phyloP scores from a whole-genome alignment of 2,797 vertebrate species.

The Todus mexicanus region DNA sequence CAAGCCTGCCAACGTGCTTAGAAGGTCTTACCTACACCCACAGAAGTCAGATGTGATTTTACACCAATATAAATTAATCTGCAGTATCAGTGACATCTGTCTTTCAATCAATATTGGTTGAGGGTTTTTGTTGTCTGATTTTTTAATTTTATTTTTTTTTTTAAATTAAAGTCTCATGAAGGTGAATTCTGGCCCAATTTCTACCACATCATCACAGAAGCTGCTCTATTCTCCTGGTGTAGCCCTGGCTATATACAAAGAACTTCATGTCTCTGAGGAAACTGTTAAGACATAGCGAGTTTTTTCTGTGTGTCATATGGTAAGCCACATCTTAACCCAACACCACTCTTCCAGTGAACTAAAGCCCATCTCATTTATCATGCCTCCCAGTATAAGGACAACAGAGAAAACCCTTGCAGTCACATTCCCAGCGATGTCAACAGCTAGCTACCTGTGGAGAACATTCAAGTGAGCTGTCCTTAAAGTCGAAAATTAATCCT shows the following conservation, averaged over 20 bases:
- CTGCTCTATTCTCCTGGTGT: not conserved
- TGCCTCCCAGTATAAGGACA: not conserved
- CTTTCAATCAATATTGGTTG: not conserved
- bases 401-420: not conserved
- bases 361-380: not conserved
- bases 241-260: not conserved
- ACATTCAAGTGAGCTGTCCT: not conserved
- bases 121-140: not conserved
- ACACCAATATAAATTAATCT: not conserved
- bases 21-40: not conserved
- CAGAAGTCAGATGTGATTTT: not conserved
- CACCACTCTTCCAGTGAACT: not conserved
- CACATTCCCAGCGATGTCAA: not conserved
- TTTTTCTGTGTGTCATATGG: not conserved
- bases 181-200: not conserved
- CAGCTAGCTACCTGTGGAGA: not conserved
- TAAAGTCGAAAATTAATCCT: not conserved
- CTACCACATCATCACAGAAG: not conserved
- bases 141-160: not conserved
- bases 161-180: not conserved
- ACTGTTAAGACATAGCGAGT: not conserved
- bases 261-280: not conserved
- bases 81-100: not conserved
- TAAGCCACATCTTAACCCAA: not conserved
- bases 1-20: not conserved